phyloP scores from a whole-genome alignment of 2,113 vertebrate species.

The Lophochroa leadbeateri region DNA sequence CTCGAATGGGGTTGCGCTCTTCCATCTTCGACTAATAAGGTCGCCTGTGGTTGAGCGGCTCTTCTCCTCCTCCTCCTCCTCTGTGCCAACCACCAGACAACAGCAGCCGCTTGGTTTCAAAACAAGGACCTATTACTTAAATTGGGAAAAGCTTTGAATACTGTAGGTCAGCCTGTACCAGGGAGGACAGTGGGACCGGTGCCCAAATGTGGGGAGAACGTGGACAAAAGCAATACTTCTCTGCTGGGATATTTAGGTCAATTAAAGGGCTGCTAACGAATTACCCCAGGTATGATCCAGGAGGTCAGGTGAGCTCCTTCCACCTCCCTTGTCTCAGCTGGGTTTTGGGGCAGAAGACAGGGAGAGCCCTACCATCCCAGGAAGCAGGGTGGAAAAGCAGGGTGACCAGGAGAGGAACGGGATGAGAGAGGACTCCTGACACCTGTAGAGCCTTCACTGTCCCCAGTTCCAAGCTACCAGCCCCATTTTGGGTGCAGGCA shows the following conservation, averaged over 20 bases:
- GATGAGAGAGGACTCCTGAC: neutral
- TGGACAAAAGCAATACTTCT: neutral
- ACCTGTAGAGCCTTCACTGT: neutral
- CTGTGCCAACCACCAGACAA: slow-evolving; percentile 60
- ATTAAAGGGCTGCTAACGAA: neutral
- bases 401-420: fast-evolving
- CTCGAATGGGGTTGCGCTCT: slow-evolving; percentile 69
- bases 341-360: neutral
- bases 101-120: slow-evolving; percentile 53
- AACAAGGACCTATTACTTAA: slow-evolving; percentile 69
- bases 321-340: neutral
- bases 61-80: slow-evolving; percentile 51
- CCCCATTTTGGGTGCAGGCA: neutral
- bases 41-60: neutral
- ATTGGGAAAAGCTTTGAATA: slow-evolving; percentile 66
- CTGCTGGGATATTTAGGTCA: neutral
- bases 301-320: neutral
- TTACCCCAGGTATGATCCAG: neutral
- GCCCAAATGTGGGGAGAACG: neutral
- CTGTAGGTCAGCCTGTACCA: slow-evolving; percentile 28
- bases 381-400: neutral
- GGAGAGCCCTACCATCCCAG: neutral
- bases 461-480: neutral
- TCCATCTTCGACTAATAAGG: slow-evolving; percentile 79
- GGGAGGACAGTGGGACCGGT: neutral